Evolutionary conservation across 2,113 vertebrate species (phyloP), one percentile per base, ranked within the genome.

Genomic region (Heterotis niloticus): DNA sequence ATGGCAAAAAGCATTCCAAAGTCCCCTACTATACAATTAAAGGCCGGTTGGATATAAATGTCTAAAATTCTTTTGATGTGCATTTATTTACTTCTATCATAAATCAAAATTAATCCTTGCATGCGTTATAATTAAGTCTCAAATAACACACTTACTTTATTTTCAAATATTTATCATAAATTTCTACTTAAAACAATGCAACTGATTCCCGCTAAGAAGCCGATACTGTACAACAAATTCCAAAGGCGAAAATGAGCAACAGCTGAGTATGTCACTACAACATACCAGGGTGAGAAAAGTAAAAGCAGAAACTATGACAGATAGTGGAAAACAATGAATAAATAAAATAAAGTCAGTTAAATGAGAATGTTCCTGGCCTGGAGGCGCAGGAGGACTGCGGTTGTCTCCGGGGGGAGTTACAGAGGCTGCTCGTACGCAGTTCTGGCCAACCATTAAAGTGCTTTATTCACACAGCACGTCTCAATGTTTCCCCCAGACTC

Each of bases 301-400:
- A 44, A 44, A 20, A 20, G 59, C 59, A 20, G 59, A 20, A 62
- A 62, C 14, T 20, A 20, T 14, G 59, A 14, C 13, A 62, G 59
- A 62, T 20, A 62, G 59, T 62, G 59, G 59, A 20, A 14, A 20
- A 62, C 14, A 62, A 20, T 4, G 34, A 44, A 44, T 44, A 44
- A 44, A 44, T 44, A 44, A 44, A 79, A 57, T 77, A 81, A 51
- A 83, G 86, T 82, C 81, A 75, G 81, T 84, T 81, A 84, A 88
- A 84, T 88, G 81, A 82, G 71, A 69, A 73, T 24, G 1, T 64
- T 78, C 74, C 65, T 0, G 0, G 4, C 56, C 23, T 82, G 83
- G 64, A 24, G 84, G 76, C 79, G 64, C 82, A 79, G 82, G 64
- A 24, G 56, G 80, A 66, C 52, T 52, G 44, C 13, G 78, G 81